Conservation (phyloP, 2,797 vertebrate species). For the Pseudocheirus occidentalis region DNA sequence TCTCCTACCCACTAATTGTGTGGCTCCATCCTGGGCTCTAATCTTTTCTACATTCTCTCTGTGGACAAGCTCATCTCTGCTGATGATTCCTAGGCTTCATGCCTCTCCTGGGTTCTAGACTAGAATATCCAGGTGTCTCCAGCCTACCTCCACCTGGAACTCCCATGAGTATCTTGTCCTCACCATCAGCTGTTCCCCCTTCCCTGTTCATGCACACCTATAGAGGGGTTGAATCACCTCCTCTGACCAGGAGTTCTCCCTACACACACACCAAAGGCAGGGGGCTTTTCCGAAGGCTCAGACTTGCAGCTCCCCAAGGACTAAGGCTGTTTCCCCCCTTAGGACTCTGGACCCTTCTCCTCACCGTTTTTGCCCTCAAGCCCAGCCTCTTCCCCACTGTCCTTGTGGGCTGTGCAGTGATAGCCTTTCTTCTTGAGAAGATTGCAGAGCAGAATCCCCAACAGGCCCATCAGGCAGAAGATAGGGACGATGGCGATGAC, state of each 20-base stretch:
- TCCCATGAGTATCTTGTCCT: not conserved
- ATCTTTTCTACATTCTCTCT: not conserved
- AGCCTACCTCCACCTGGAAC: not conserved
- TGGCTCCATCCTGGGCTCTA: not conserved
- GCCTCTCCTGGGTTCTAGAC: not conserved
- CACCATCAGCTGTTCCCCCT: no score
- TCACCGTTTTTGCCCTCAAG: constrained; percentile 89
- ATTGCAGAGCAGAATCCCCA: constrained; percentile 97
- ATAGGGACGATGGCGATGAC: constrained; percentile 94
- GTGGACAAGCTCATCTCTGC: not conserved
- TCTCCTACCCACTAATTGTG: no score
- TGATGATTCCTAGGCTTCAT: not conserved
- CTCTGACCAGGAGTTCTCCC: not conserved
- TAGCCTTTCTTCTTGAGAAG: constrained; percentile 96
- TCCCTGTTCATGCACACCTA: not conserved
- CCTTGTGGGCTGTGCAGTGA: constrained; percentile 91
- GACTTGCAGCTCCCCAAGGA: not conserved
- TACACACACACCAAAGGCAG: not conserved
- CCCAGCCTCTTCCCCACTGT: constrained; percentile 83
- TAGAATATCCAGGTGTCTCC: not conserved
- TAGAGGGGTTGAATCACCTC: not conserved
- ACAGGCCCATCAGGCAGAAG: constrained; percentile 95
- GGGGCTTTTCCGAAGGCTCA: not conserved
- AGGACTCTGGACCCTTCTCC: constrained; percentile 20
- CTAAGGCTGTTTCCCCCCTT: not conserved